Conservation (phyloP, 2,113 vertebrate genomes). For the Dipodomys spectabilis region DNA sequence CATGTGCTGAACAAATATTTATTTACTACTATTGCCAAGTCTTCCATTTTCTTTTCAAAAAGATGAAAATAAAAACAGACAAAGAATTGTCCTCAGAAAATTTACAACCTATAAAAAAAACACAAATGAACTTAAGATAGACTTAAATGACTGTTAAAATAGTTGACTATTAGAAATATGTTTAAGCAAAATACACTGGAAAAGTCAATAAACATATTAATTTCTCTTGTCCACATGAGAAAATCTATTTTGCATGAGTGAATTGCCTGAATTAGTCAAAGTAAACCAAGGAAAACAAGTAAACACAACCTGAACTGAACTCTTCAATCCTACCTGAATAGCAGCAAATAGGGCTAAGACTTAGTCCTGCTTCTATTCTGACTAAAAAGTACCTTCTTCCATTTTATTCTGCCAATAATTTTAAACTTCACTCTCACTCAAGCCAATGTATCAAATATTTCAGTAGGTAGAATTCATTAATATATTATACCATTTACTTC, state of each 20-base stretch:
- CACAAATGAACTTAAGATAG: constrained; percentile 45
- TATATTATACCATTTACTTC: constrained; percentile 26
- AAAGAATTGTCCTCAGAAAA: not conserved
- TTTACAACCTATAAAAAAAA: constrained; percentile 29
- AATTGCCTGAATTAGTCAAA: constrained; percentile 19
- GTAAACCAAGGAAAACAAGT: constrained; percentile 7
- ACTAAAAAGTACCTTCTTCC: constrained; percentile 2
- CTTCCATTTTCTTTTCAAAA: constrained; percentile 1
- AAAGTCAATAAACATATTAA: constrained; percentile 36
- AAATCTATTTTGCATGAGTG: constrained; percentile 47
- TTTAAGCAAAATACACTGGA: constrained; percentile 15
- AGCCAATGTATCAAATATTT: constrained; percentile 40
- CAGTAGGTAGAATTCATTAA: constrained; percentile 28
- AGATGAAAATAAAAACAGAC: not conserved
- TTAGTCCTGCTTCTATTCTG: not conserved
- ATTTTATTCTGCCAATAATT: constrained; percentile 36
- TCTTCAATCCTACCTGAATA: not conserved
- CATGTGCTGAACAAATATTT: constrained; percentile 52
- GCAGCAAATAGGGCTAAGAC: not conserved
- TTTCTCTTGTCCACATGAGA: constrained; percentile 34
- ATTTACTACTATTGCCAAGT: constrained; percentile 5
- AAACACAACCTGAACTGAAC: not conserved
- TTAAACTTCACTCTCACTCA: constrained; percentile 27
- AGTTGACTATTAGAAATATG: constrained; percentile 27
- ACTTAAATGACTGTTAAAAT: not conserved